Evolutionary conservation across 2,888 invertebrate genomes (phyloP), one percentile per base, ranked within the genome.

Genomic region (Chaetoderma sp.): DNA sequence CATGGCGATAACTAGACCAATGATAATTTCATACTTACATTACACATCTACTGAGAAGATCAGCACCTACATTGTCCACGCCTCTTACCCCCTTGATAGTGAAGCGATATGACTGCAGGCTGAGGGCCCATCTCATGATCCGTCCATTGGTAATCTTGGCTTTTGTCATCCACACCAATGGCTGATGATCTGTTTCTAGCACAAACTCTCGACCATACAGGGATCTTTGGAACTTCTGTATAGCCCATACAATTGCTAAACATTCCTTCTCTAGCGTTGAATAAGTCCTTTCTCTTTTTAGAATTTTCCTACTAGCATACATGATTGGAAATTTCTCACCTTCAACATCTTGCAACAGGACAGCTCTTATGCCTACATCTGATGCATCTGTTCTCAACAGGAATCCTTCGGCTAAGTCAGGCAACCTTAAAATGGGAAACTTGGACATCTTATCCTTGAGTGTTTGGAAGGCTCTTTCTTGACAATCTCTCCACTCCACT

Each of bases 321-420:
- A 67, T 69, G 0, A 77, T 67, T 8, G 72, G 74, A 2, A 55
- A n/a, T n/a, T n/a, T n/a, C n/a, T n/a, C n/a, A n/a, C n/a, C n/a
- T n/a, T n/a, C n/a, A n/a, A n/a, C n/a, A n/a, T n/a, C n/a, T n/a
- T n/a, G n/a, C n/a, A n/a, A n/a, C n/a, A n/a, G n/a, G n/a, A n/a
- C n/a, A n/a, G 58, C n/a, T 60, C 60, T 75, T 0, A 72, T 73
- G 1, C 76, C 78, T 6, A 75, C 52, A 4, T 45, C 57, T 10
- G 70, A 70, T 0, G 73, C 78, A 57, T 78, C 76, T 8, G 65
- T 65, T 33, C 66, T 54, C 6, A 78, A 52, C 8, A 68, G 45
- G 27, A 70, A 65, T 3, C 58, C 63, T 21, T 63, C 32, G 5
- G n/a, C 2, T 16, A 65, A 59, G 42, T 73, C 67, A 23, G 74